A percentile compares a stretch with the other conserved stretches of the same genome.
Conservation (phyloP, 2,888 invertebrate genomes). For the Drosophila meridionalis region DNA sequence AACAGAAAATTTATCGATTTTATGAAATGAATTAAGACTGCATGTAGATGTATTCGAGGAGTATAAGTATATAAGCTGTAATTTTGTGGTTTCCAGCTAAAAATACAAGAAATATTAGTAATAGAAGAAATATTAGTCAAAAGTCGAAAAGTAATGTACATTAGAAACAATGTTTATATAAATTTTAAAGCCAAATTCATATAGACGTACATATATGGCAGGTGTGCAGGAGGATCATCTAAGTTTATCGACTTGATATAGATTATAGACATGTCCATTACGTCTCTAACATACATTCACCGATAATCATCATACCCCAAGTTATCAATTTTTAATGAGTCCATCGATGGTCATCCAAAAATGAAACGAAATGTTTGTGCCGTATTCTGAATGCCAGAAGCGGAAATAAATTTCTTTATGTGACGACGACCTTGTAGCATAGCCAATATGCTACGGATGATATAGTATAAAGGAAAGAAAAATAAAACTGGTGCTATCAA, state of each 20-base stretch:
- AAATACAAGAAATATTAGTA: no score
- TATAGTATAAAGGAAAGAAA: conserved; percentile 28
- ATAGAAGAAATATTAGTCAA: no score
- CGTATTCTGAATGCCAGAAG: conserved; percentile 19
- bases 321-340: neutral
- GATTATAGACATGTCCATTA: neutral
- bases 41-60: no score
- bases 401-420: conserved; percentile 42
- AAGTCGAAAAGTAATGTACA: no score
- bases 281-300: neutral
- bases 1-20: no score
- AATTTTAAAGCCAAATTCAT: no score
- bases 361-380: conserved; percentile 3
- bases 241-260: neutral
- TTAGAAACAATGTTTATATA: no score
- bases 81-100: no score
- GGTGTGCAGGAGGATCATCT: no score
- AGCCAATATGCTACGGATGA: conserved; percentile 19
- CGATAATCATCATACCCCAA: neutral
- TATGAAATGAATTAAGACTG: no score
- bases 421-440: conserved; percentile 38
- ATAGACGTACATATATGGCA: no score
- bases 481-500: conserved; percentile 55
- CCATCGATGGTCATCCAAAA: neutral
- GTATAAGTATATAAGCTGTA: no score